Base-by-base conservation (phyloP, 2,888 invertebrate species). In the Ophioninae sp. region DNA sequence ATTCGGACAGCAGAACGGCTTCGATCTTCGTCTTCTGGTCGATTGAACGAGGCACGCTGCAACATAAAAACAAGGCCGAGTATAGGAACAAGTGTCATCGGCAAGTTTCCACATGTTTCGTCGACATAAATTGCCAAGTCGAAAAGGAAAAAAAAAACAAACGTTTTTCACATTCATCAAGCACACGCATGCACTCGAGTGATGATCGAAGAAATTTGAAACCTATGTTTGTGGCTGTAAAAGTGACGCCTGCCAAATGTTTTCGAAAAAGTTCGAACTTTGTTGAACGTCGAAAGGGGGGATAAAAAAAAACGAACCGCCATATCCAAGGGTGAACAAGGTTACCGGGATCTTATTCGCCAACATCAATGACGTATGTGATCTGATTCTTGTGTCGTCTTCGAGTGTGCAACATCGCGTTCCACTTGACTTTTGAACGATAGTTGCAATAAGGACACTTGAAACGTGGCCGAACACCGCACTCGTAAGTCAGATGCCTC, bases 381-480 rank as follows among this genome's bases (percentile, higher is more conserved):
- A 86, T 82, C 39, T 81, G 81, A 41, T 88, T 85, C 23, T 84
- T 85, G 85, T 90, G 90, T 41, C 86, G 85, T n/a, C 87, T 87
- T 71, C 89, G 87, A 41, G 91, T 87, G 84, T 92, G 91, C 74
- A 89, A 88, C 77, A 87, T 88, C 58, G 90, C 88, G 82, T 91
- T 90, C 0, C 89, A 90, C 23, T 89, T 89, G 37, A 88, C 88
- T 69, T 89, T 90, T 39, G 87, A 78, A 22, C 87, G 84, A 72
- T 89, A 78, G 2, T 81, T 61, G 84, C 90, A 90, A 71, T 91
- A 90, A 0, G 91, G 91, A 77, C 93, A 93, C 69, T 90, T 88
- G 86, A 92, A 93, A 41, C 91, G 90, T 5, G 92, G 90, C 30
- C 90, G 90, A 79, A 90, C 89, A 10, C 92, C 92, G 75, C 93